Conservation (phyloP, 2,888 invertebrate species). For the Omphaloscelis lunosa region DNA sequence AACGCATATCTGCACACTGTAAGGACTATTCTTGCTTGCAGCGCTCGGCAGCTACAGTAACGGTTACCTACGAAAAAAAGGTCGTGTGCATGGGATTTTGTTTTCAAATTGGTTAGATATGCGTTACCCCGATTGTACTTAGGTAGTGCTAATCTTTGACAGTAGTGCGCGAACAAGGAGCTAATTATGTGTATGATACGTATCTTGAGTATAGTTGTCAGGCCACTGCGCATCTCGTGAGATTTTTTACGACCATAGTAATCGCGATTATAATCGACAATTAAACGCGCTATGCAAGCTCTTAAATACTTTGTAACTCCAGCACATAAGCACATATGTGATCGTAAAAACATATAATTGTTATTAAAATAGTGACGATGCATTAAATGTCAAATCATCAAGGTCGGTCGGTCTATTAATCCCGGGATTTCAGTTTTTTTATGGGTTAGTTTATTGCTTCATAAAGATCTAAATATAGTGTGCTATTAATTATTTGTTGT, state of each 20-base stretch:
- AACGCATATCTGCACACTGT: too few species aligned
- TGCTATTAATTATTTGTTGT: conserved; percentile 25
- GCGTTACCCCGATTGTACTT: too few species aligned
- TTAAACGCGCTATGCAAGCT: conserved; percentile 48
- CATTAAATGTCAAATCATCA: conserved; percentile 67
- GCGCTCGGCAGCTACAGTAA: too few species aligned
- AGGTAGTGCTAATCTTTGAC: background rate
- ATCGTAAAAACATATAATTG: conserved; percentile 58
- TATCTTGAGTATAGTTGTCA: background rate
- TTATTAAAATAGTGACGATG: conserved; percentile 66
- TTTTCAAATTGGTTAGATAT: too few species aligned
- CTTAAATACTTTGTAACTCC: conserved; percentile 59
- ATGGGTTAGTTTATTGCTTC: conserved; percentile 61
- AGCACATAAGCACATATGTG: conserved; percentile 49
- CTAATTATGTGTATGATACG: background rate
- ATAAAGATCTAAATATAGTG: conserved; percentile 47
- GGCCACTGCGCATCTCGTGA: background rate
- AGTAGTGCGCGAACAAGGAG: background rate
- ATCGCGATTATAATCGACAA: conserved; percentile 47
- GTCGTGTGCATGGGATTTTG: too few species aligned
- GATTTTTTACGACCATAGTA: conserved; percentile 30
- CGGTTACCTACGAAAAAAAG: too few species aligned
- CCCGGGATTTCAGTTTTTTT: conserved; percentile 55
- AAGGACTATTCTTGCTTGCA: too few species aligned
- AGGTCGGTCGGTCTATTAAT: conserved; percentile 56